These are phyloP conservation scores for Drosophila suzukii DNA, from an alignment of 1,140 invertebrate genomes.

Conservation along the genomic window DNA sequence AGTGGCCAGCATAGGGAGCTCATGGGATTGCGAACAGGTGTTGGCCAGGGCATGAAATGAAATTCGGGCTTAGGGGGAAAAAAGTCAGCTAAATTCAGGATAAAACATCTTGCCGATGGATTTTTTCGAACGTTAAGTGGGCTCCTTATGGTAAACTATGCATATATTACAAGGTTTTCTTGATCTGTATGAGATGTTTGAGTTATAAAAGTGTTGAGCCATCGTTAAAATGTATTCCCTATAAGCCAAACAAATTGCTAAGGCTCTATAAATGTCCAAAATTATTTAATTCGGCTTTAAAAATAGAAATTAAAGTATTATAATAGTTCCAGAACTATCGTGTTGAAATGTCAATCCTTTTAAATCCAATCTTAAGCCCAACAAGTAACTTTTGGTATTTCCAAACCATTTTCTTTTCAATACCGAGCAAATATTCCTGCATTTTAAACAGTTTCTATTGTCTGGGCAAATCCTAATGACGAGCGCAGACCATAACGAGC, in stretches of 20 bases:
- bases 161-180: not conserved
- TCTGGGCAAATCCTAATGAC: constrained; percentile 3
- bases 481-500: constrained; percentile 9
- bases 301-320: not conserved
- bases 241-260: no score
- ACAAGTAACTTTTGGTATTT: not conserved
- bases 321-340: not conserved
- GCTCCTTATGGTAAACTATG: not conserved
- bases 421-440: constrained; percentile 9
- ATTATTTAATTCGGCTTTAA: no score
- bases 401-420: not conserved
- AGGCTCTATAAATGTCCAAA: no score
- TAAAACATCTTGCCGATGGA: constrained; percentile 2
- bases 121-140: not conserved
- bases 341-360: not conserved
- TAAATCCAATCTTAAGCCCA: not conserved
- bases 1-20: constrained; percentile 12
- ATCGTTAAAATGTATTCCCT: no score
- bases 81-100: not conserved
- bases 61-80: constrained; percentile 1
- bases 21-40: constrained; percentile 38
- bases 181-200: no score
- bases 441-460: constrained; percentile 26
- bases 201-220: no score
- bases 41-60: constrained; percentile 14